Evolutionary conservation across 2,797 vertebrate genomes (phyloP), one percentile per base, ranked within the genome.

Genomic region (Gymnothorax reevesii): DNA sequence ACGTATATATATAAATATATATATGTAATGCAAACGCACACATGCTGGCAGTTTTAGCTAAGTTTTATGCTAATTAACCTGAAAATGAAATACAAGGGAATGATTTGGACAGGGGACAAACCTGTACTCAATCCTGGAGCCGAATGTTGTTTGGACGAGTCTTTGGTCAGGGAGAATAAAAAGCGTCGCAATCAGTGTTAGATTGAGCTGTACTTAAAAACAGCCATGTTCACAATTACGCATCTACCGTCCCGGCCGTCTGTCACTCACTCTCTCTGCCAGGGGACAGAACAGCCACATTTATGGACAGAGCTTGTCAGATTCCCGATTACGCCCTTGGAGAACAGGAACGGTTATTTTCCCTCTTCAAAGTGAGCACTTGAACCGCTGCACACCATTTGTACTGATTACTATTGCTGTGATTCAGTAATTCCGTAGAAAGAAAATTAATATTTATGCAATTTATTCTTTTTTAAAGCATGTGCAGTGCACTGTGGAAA

Each of bases 371-470:
- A 42, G 49, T 20, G 33, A 20, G 13, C 33, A 42, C 17, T 49
- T 79, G 75, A 79, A 79, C 75, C 15, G 75, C 42, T 7, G 75
- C 15, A 42, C 75, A 80, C 49, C 73, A 17, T 55, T 55, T 54
- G 17, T n/a, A 54, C 20, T 55, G 77, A 80, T 80, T 55, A 55
- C 15, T 54, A 49, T 54, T 2, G 52, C 52, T 17, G 55, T 9
- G 77, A 55, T 2, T 54, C 17, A 8, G 52, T 54, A 80, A 80
- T 80, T 80, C 77, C 77, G n/a, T 8, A 3, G 52, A 6, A 55
- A n/a, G 52, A 49, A 80, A 80, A 80, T 80, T 54, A 55, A 80
- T 80, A 80, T 80, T 80, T 55, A 80, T 80, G 77, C 22, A 55
- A 55, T 54, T 54, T 80, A 10, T 80, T 80, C 6, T 80, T 49